Evolutionary conservation across 2,888 invertebrate genomes (phyloP), one percentile per base, ranked within the genome.

Genomic region (Drosophila mercatorum): DNA sequence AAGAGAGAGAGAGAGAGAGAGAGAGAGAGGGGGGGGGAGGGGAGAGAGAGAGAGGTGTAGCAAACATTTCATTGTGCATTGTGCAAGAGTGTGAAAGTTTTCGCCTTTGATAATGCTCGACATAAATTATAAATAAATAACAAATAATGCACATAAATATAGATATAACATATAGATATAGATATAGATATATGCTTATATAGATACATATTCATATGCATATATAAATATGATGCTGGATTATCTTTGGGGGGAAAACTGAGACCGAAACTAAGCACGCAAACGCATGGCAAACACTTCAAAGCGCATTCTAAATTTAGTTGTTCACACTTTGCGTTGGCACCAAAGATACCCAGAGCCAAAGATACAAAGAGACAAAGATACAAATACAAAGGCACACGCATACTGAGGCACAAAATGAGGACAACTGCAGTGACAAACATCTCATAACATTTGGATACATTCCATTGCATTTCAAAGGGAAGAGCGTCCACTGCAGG

Each of bases 321-420:
- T 72, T 46, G 63, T 76, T 88, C 79, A 87, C 88, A 89, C 83
- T 89, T 87, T 84, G 89, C 83, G 83, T 84, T 84, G 89, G 89
- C 82, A 84, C 59, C 64, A 57, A 44, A 62, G 38, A 56, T 31
- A 53, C 41, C 14, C 41, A 26, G 53, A 8, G 8, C 17, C 31
- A 38, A 2, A 40, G 38, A 53, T 38, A 26, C 53, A 53, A 3
- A 14, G 22, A 22, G 8, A 26, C 8, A 53, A 34, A 34, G 38
- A 40, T 40, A 53, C 17, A 17, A 0, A 17, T 17, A 17, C 17
- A 17, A 17, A 17, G 17, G 17, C 17, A 17, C 10, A 52, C 0
- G 6, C 12, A 28, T 49, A 65, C 28, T 55, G 14, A 63, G 28
- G 31, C 58, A 74, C 36, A 60, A 71, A 81, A 73, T 73, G 88